phyloP scores from a whole-genome alignment of 2,113 vertebrate species.

The Tylochromis polylepis region DNA sequence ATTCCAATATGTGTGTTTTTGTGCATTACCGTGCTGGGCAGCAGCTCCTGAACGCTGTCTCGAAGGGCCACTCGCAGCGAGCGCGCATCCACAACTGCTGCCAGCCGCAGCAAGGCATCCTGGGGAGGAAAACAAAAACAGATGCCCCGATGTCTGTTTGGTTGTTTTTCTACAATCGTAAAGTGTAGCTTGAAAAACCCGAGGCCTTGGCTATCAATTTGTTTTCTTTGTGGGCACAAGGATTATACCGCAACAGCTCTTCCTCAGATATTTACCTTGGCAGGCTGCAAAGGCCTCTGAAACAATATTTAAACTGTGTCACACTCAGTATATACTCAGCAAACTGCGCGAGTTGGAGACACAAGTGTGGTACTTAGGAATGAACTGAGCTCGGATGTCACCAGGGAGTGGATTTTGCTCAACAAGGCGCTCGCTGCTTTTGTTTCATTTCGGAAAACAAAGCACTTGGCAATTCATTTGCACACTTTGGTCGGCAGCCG shows the following conservation, averaged over 20 bases:
- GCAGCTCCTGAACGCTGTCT: slow-evolving; percentile 76
- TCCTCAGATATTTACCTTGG: slow-evolving; percentile 25
- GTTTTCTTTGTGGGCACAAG: slow-evolving; percentile 22
- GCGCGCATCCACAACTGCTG: slow-evolving; percentile 71
- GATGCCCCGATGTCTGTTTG: slow-evolving; percentile 29
- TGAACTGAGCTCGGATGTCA: slow-evolving; percentile 3
- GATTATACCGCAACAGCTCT: slow-evolving; percentile 9
- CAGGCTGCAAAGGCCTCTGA: slow-evolving; percentile 9
- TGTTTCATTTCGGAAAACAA: slow-evolving; percentile 23
- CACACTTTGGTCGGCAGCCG: neutral
- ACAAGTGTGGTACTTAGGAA: neutral
- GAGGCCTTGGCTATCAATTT: slow-evolving; percentile 13
- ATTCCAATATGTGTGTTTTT: slow-evolving; percentile 4
- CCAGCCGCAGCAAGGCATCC: slow-evolving; percentile 84
- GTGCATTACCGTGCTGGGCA: slow-evolving; percentile 71
- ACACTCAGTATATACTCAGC: neutral
- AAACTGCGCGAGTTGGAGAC: slow-evolving; percentile 2
- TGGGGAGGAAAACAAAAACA: slow-evolving; percentile 64
- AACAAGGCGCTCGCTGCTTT: slow-evolving; percentile 2
- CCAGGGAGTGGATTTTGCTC: slow-evolving; percentile 8
- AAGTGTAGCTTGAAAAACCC: neutral
- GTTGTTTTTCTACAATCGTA: slow-evolving; percentile 29
- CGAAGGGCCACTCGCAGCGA: slow-evolving; percentile 76
- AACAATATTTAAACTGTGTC: slow-evolving; percentile 33
- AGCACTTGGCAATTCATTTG: slow-evolving; percentile 17